Conservation (phyloP, 2,797 vertebrate species). For the Pagetopsis macropterus region DNA sequence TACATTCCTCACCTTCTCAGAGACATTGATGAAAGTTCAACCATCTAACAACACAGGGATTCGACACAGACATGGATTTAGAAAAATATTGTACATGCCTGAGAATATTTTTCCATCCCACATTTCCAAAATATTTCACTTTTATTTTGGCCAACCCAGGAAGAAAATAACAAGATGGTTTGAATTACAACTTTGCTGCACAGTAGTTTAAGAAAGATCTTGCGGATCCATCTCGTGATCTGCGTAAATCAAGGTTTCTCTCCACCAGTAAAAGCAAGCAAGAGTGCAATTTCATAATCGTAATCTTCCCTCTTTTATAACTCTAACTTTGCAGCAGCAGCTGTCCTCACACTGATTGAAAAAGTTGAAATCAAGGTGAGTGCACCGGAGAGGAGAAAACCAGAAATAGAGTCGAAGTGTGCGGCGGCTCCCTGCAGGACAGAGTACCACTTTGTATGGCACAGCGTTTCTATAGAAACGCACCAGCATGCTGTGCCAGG, state of each 20-base stretch:
- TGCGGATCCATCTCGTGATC: neutral
- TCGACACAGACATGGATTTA: neutral
- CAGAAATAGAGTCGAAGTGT: neutral
- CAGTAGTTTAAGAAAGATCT: neutral
- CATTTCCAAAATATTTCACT: constrained; percentile 23
- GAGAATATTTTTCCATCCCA: neutral
- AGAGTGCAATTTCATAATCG: constrained; percentile 13
- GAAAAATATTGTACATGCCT: constrained; percentile 5
- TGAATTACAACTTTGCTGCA: neutral
- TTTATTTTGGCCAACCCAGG: constrained; percentile 2
- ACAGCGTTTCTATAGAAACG: constrained; percentile 78
- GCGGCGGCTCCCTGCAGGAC: constrained; percentile 34
- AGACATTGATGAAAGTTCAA: neutral
- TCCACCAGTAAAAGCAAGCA: constrained; percentile 21
- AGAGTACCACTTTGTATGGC: constrained; percentile 55
- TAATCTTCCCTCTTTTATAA: neutral
- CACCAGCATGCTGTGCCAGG: constrained; percentile 56
- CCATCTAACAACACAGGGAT: neutral
- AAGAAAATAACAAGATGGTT: neutral
- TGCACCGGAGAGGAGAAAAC: constrained; percentile 16
- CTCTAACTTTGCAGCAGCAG: constrained; percentile 9
- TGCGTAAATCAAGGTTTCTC: constrained; percentile 2
- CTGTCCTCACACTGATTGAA: constrained; percentile 9
- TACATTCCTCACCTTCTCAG: constrained; percentile 7
- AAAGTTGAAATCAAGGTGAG: constrained; percentile 32